Evolutionary conservation across 2,888 invertebrate genomes (phyloP).

Genomic region (Meganola albula): DNA sequence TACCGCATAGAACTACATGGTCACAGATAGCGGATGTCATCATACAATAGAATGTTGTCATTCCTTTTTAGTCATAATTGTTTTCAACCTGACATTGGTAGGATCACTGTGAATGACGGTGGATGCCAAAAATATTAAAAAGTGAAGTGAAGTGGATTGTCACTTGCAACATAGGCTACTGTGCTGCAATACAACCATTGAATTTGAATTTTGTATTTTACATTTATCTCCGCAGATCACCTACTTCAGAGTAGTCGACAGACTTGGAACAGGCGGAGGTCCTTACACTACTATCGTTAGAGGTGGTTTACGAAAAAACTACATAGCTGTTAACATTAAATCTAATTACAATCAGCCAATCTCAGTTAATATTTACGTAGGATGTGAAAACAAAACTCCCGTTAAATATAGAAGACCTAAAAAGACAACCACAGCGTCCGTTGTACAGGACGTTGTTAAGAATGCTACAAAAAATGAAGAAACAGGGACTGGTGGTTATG

Average conservation of each 20-base stretch:
- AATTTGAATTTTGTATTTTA: not conserved
- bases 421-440: not conserved
- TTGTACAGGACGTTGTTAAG: too few species aligned
- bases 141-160: too few species aligned
- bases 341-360: constrained; percentile 48
- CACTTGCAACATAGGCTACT: too few species aligned
- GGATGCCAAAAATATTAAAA: too few species aligned
- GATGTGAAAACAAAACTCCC: constrained; percentile 42
- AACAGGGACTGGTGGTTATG: not conserved
- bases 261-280: constrained; percentile 45
- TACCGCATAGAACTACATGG: too few species aligned
- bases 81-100: too few species aligned
- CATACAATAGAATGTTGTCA: not conserved
- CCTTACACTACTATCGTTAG: constrained; percentile 42
- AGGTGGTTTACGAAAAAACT: constrained; percentile 48
- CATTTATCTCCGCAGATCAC: constrained; percentile 48
- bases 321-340: constrained; percentile 38
- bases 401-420: not conserved
- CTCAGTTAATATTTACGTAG: constrained; percentile 57
- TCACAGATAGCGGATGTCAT: too few species aligned
- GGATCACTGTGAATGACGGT: too few species aligned
- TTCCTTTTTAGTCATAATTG: too few species aligned
- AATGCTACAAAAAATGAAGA: not conserved
- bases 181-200: not conserved
- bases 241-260: constrained; percentile 53